These are phyloP conservation scores for Amazona guildingii DNA, from an alignment of 2,113 vertebrate species.

Conservation along the genomic window DNA sequence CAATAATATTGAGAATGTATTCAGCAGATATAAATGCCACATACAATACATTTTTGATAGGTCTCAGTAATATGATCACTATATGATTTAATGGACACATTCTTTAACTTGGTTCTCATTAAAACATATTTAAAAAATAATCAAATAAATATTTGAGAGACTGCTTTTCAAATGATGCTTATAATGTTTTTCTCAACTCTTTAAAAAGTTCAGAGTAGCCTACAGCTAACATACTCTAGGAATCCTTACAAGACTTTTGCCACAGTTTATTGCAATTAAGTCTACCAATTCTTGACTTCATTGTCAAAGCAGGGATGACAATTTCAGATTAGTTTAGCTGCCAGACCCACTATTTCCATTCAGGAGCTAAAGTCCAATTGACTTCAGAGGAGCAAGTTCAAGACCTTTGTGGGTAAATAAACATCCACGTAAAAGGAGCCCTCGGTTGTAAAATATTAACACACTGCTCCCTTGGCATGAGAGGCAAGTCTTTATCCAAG, in stretches of 20 bases:
- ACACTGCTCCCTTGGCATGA: background rate
- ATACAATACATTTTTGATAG: background rate
- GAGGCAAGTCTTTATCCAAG: background rate
- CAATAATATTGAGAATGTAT: background rate
- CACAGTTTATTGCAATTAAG: background rate
- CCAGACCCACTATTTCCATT: background rate
- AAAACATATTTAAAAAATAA: background rate
- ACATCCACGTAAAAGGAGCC: background rate
- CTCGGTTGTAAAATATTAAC: background rate
- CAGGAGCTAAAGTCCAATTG: background rate
- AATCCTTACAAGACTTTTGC: background rate
- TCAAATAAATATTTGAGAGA: background rate
- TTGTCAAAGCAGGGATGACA: background rate
- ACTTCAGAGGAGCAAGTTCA: slow-evolving; percentile 3
- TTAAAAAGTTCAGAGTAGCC: background rate
- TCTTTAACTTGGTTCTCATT: background rate
- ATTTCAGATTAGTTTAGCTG: background rate
- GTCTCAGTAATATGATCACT: background rate
- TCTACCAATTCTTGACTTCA: background rate
- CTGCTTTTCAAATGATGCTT: background rate
- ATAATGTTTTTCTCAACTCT: background rate
- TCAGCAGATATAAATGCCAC: background rate
- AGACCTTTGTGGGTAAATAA: background rate
- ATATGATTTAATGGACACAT: background rate
- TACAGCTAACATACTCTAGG: background rate